Percentiles rank a stretch among this genome's conserved stretches.
Conservation (phyloP, 2,113 vertebrate species). For the Nothocercus nigrocapillus region DNA sequence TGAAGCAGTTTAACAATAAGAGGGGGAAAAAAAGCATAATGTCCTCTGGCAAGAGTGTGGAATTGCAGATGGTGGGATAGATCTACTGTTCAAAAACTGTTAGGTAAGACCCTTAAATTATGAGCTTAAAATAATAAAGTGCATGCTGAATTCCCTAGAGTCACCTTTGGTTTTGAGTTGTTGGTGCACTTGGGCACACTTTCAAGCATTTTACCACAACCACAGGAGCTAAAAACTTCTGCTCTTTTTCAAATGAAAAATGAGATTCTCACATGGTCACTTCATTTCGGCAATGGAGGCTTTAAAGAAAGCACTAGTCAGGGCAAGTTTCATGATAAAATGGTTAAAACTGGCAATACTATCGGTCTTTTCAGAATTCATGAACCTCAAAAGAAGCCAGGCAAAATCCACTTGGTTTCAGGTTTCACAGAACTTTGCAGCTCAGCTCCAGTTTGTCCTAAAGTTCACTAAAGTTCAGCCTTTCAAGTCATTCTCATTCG, state of each 20-base stretch:
- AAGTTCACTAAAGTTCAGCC: slow-evolving; percentile 53
- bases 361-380: slow-evolving; percentile 16
- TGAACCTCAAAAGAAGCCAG: slow-evolving; percentile 35
- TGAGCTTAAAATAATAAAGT: background rate
- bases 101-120: background rate
- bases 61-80: background rate
- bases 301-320: slow-evolving; percentile 6
- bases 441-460: slow-evolving; percentile 29
- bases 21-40: background rate
- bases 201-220: background rate
- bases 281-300: background rate
- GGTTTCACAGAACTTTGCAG: slow-evolving; percentile 41
- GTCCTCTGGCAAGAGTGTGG: background rate
- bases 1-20: slow-evolving; percentile 9
- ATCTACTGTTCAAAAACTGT: background rate
- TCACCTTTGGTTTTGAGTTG: background rate
- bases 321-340: slow-evolving; percentile 12
- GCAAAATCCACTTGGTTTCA: slow-evolving; percentile 38
- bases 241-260: slow-evolving; percentile 14
- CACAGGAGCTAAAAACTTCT: background rate
- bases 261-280: background rate
- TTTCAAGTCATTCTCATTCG: slow-evolving; percentile 22
- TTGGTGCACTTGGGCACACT: background rate
- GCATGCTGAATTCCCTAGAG: background rate
- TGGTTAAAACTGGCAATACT: background rate